Percentiles rank a stretch among this genome's conserved stretches.
Evolutionary conservation across 1,140 invertebrate species (phyloP).

Genomic region (Drosophila funebris): DNA sequence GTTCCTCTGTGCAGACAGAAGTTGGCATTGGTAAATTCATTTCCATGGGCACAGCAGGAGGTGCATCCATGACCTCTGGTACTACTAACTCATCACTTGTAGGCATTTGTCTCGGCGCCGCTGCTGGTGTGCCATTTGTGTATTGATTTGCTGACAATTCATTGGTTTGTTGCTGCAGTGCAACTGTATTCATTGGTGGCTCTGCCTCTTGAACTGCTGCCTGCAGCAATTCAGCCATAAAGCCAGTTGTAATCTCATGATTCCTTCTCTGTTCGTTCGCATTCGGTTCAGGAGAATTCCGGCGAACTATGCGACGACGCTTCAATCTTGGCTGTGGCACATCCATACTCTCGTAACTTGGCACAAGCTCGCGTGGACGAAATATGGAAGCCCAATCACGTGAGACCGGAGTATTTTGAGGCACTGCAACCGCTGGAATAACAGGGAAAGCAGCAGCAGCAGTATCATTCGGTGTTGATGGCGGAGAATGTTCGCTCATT

Average conservation of each 20-base stretch:
- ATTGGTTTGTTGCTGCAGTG: not conserved
- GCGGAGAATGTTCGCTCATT: constrained; percentile 5
- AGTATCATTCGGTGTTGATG: not conserved
- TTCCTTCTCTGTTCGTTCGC: not conserved
- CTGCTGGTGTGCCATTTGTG: not conserved
- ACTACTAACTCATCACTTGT: not conserved
- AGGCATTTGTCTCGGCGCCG: no score
- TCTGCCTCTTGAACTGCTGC: not conserved
- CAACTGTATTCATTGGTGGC: not conserved
- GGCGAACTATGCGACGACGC: not conserved
- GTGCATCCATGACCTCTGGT: no score
- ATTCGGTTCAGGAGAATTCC: not conserved
- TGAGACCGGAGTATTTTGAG: not conserved
- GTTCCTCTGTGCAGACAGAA: not conserved
- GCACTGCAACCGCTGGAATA: not conserved
- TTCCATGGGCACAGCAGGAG: not conserved
- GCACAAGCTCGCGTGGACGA: constrained; percentile 16
- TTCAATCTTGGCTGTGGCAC: not conserved
- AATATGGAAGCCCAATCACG: constrained; percentile 47
- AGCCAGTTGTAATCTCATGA: constrained; percentile 27
- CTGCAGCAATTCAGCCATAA: constrained; percentile 40
- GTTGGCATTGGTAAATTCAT: not conserved
- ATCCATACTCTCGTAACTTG: constrained; percentile 16
- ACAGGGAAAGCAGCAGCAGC: not conserved
- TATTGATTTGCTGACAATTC: not conserved